Conservation (phyloP, 2,888 invertebrate genomes). For the Drosophila melanosoma region DNA sequence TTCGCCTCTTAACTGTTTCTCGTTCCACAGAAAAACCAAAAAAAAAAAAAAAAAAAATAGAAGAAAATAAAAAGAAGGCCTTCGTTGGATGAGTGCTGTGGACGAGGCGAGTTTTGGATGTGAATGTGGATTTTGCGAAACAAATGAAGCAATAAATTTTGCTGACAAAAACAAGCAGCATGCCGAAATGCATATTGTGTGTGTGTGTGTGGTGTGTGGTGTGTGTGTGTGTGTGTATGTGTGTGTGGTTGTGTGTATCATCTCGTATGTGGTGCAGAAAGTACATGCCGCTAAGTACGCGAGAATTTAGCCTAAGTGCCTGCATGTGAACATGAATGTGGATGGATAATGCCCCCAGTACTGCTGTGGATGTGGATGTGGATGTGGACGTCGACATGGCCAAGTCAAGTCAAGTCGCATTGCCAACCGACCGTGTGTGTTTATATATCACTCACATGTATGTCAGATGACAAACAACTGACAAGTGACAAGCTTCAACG, state of each 20-base stretch:
- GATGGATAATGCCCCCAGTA: constrained; percentile 53
- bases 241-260: not conserved
- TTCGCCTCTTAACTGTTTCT: constrained; percentile 3
- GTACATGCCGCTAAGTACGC: constrained; percentile 71
- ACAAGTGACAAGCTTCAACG: constrained; percentile 83
- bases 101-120: constrained; percentile 38
- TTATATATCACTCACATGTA: constrained; percentile 83
- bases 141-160: constrained; percentile 84
- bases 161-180: constrained; percentile 81
- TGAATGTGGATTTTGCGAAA: constrained; percentile 64
- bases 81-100: constrained; percentile 26
- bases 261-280: constrained; percentile 33
- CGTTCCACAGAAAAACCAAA: not conserved
- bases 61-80: constrained; percentile 27
- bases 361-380: constrained; percentile 29
- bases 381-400: constrained; percentile 56
- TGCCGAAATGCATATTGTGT: constrained; percentile 45
- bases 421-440: constrained; percentile 72
- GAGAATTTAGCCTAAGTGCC: constrained; percentile 76
- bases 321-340: constrained; percentile 51
- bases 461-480: constrained; percentile 84
- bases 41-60: not conserved
- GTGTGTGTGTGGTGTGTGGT: not conserved
- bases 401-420: constrained; percentile 52
- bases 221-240: constrained; percentile 4